phyloP scores from a whole-genome alignment of 2,113 vertebrate species.

The Acinonyx jubatus region DNA sequence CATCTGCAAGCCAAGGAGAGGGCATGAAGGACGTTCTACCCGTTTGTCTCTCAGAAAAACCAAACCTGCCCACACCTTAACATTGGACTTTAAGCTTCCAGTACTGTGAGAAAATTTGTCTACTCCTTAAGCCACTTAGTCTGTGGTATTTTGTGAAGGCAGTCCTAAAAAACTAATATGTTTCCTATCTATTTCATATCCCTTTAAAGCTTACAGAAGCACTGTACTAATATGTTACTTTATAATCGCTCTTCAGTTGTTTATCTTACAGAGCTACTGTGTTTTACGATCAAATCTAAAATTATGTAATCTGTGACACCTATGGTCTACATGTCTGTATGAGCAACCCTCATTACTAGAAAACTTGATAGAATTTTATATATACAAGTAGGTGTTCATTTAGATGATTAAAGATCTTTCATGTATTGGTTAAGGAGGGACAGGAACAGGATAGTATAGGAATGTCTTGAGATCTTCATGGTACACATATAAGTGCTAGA shows the following conservation, averaged over 20 bases:
- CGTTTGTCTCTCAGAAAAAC: neutral
- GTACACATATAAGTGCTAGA: neutral
- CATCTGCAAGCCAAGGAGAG: neutral
- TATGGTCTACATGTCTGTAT: neutral
- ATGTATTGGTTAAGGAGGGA: neutral
- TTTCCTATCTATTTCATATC: neutral
- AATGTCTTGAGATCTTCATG: neutral
- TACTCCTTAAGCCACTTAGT: neutral
- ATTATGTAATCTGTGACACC: neutral
- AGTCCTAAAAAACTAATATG: neutral
- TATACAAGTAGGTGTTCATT: neutral
- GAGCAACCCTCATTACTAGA: neutral
- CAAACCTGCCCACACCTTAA: neutral
- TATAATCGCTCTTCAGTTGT: neutral
- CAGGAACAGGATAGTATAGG: neutral
- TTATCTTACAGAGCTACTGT: neutral
- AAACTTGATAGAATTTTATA: neutral
- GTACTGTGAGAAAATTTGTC: neutral
- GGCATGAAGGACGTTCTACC: neutral
- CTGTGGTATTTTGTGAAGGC: neutral
- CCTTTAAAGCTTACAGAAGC: neutral
- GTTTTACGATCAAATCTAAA: neutral
- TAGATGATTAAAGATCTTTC: neutral
- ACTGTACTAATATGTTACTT: neutral
- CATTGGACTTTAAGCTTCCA: neutral